Evolutionary conservation across 92 coral and sea anemone genomes (phyloP), one percentile per base, ranked within the genome.

Genomic region (Zoanthus gigantus): DNA sequence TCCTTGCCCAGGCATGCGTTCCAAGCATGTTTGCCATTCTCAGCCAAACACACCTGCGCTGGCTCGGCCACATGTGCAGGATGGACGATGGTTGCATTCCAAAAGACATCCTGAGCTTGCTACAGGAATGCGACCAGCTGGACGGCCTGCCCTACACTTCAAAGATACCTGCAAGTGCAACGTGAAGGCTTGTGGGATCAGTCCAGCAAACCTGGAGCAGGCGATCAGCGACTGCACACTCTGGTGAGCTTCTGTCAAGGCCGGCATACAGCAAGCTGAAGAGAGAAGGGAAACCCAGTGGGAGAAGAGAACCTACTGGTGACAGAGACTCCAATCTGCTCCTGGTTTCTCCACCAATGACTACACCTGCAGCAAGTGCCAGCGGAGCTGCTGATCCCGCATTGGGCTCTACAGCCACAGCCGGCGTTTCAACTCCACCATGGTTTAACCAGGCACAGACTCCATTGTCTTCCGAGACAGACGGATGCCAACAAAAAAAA

Each of bases 101-200:
- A 17, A 86, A 85, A 44, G 89, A 86, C 84, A 7, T 86, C 4
- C 89, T 86, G 74, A 86, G 89, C 72, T 86, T n/a, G 83, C 83
- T 46, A 50, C 85, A 4, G 89, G 89, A 14, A 17, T 28, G 0
- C 75, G 84, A 57, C 31, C 84, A 31, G 13, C 31, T 56, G 84
- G 89, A 28, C 16, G 75, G 15, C 85, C 89, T 29, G 31, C 29
- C 48, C 74, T 85, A 14, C 31, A 84, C 42, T 75, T 71, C 89
- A 48, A 60, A 44, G 89, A 60, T n/a, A 84, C 75, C 37, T 48
- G 68, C 52, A 76, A 86, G 30, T 48, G 89, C 2, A 73, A 86
- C 69, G 45, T 86, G 89, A 83, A 32, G 30, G 7, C 9, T 13
- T 34, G 4, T 28, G 42, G 23, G 44, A 69, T 69, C 23, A 9